Evolutionary conservation across 1,140 invertebrate genomes (phyloP).

Genomic region (Alviniconcha marisindica): DNA sequence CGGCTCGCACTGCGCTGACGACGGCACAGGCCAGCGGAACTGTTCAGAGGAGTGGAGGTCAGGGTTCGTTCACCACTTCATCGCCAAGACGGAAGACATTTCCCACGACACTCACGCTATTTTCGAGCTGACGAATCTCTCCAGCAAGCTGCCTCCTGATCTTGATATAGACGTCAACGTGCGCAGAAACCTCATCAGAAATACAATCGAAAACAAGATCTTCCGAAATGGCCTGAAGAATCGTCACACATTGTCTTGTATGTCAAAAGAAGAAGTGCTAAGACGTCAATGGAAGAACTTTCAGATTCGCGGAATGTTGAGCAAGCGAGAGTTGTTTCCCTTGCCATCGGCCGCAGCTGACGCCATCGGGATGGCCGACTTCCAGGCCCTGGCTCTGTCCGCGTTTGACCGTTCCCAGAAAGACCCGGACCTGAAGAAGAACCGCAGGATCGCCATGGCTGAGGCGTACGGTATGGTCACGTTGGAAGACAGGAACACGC

Average conservation of each 20-base stretch:
- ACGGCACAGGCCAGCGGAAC: no score
- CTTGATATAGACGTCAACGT: neutral
- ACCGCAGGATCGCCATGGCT: no score
- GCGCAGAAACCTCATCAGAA: neutral
- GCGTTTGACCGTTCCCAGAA: no score
- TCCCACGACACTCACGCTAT: neutral
- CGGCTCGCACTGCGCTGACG: no score
- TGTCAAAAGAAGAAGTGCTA: neutral
- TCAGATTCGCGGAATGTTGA: neutral
- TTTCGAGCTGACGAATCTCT: neutral
- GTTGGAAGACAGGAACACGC: no score
- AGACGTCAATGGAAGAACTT: neutral
- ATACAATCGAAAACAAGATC: neutral
- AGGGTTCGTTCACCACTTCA: neutral
- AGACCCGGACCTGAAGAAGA: no score
- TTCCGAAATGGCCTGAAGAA: neutral
- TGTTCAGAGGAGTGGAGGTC: neutral
- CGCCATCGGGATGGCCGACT: neutral
- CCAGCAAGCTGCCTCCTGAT: neutral
- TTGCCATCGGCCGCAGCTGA: neutral
- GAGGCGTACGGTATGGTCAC: no score
- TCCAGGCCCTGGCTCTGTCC: neutral
- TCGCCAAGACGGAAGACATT: conserved; percentile 1
- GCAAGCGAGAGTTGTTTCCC: conserved; percentile 15
- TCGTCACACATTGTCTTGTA: neutral